Evolutionary conservation across 2,797 vertebrate genomes (phyloP).

Genomic region (Dermochelys coriacea): DNA sequence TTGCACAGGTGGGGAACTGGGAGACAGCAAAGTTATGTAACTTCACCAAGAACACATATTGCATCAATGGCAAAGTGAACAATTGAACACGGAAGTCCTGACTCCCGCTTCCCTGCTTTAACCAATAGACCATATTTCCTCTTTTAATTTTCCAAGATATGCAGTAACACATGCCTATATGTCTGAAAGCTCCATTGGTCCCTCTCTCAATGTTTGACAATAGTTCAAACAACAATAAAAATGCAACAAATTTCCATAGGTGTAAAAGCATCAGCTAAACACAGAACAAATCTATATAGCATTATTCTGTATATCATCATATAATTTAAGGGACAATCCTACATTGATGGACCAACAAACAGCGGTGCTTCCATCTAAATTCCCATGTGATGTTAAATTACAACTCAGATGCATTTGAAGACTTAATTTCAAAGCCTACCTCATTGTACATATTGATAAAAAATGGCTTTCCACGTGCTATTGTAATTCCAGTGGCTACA

Average conservation of each 20-base stretch:
- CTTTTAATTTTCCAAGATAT: neutral
- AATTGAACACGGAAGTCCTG: neutral
- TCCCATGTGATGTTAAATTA: neutral
- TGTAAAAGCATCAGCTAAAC: slow-evolving; percentile 9
- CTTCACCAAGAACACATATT: neutral
- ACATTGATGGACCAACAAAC: neutral
- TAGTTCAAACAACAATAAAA: neutral
- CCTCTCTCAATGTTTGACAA: neutral
- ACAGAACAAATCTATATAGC: neutral
- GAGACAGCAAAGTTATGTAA: neutral
- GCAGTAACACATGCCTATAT: neutral
- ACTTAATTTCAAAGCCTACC: slow-evolving; percentile 8
- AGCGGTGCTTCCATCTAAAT: neutral
- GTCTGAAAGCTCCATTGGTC: neutral
- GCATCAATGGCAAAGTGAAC: neutral
- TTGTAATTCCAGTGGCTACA: slow-evolving; percentile 55
- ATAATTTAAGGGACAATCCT: neutral
- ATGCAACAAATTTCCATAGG: neutral
- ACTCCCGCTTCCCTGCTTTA: neutral
- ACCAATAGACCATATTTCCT: neutral
- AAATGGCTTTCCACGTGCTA: slow-evolving; percentile 21
- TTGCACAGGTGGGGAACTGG: neutral
- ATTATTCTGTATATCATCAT: neutral
- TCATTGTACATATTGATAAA: slow-evolving; percentile 13
- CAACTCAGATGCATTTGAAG: neutral